Base-by-base conservation (phyloP, 64 coral and sea anemone genomes). In the Actinia tenebrosa region DNA sequence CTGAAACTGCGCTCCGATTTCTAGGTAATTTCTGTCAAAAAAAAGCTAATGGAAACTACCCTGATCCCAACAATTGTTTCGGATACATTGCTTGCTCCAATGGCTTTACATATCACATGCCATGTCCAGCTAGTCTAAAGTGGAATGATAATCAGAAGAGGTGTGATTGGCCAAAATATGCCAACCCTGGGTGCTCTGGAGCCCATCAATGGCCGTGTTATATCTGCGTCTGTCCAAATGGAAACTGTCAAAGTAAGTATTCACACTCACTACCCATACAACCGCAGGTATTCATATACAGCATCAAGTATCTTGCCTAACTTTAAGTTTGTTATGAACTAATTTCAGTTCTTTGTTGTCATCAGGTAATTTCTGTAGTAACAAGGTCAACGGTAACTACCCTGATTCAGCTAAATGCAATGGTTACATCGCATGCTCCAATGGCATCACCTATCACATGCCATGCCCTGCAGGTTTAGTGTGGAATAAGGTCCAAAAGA, bases 1-100 rank as follows among this genome's bases (percentile, higher is more conserved):
- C 7, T 8, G 7, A 50, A 50, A 50, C 7, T 50, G 47, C 7
- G 47, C 47, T 50, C 47, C 7, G 3, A 8, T 50, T 50, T 8
- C 47, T 8, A 50, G 47, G 47, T 50, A 50, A 50, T 50, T 50
- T 50, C 50, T 89, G 88, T 53, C 1, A 19, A 5, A 45, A 16
- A 5, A 84, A 42, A 53, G 20, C 1, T 3, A 56, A 89, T 89
- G 88, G 88, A 18, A 80, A 89, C 60, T 83, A 89, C 3, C 61
- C 19, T 6, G 80, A 89, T 54, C 88, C 88, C 5, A 64, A 84
- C 66, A 89, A 89, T 20, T 69, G 80, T 13, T 77, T 77, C 43
- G 88, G 88, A 20, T 89, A 71, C 66, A 89, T 89, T 10, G 23
- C 60, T 3, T 89, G 88, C 80, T 84, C 80, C 2, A 84, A 84